Base-by-base conservation (phyloP, 2,888 invertebrate genomes). In the Oscheius sp. region DNA sequence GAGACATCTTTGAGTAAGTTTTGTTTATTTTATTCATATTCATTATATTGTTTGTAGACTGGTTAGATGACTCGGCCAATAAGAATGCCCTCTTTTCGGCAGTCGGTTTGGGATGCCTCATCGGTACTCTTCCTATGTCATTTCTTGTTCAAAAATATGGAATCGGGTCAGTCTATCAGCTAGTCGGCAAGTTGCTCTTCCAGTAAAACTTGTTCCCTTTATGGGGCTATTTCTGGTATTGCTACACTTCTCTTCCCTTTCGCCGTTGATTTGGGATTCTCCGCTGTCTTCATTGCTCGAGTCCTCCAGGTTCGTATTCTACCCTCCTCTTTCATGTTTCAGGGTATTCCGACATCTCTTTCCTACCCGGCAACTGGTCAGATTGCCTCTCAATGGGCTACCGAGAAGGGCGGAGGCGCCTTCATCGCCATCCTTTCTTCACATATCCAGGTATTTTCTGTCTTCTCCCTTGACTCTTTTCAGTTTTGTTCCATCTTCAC, bases 341-440 rank as follows among this genome's bases (percentile, higher is more conserved):
- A 79, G 76, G 79, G 79, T 6, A 74, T 76, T 41, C 75, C 76
- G 1, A 72, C 76, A 7, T 74, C 76, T 5, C 75, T 81, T 12
- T 68, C 76, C 2, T 79, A 76, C 56, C 74, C 78, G 23, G 75
- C 79, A 0, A 78, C 77, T 13, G 81, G 81, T 5, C 66, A 61
- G 25, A 79, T 81, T 52, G 72, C 79, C 2, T 68, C 76, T 23
- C 73, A 73, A 21, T 81, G 81, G 81, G 35, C 76, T 18, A 76
- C 79, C 1, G 61, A 73, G 12, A 63, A 76, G 7, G 77, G 75
- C 21, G 75, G 74, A 25, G 74, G 74, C 12, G 72, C 75, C 9
- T 81, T 75, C 63, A 77, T 81, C 13, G 80, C 80, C 16, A 69
- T 77, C n/a, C 35, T 80, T 5, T 78, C 80, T 0, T 64, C 73